These are phyloP conservation scores for Lasioglossum villosulum DNA, from an alignment of 2,888 invertebrate genomes.

Conservation along the genomic window DNA sequence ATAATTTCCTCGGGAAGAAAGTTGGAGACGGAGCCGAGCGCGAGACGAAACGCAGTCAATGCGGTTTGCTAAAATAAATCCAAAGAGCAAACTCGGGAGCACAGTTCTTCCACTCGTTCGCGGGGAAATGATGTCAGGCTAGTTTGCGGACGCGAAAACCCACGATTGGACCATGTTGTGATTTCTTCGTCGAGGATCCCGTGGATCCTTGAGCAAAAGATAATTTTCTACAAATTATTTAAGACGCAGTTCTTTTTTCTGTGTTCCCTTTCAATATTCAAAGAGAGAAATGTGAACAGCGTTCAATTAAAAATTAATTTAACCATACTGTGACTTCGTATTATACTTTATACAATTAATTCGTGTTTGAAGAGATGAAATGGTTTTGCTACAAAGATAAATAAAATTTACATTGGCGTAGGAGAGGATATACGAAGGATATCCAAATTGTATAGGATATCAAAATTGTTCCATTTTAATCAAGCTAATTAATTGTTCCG, in stretches of 20 bases:
- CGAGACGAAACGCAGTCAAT: not conserved
- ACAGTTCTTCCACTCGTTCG: not conserved
- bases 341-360: not conserved
- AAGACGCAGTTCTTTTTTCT: not conserved
- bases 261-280: not conserved
- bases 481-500: too few relatives aligned
- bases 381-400: too few relatives aligned
- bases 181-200: not conserved
- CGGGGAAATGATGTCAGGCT: not conserved
- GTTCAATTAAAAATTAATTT: not conserved
- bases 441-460: too few relatives aligned
- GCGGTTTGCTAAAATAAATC: constrained; percentile 36
- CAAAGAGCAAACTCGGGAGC: too few relatives aligned
- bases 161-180: not conserved
- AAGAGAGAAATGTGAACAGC: not conserved
- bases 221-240: not conserved
- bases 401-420: too few relatives aligned
- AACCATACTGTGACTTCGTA: too few relatives aligned
- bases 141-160: not conserved
- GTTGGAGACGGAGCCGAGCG: not conserved
- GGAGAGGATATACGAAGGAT: too few relatives aligned
- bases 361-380: too few relatives aligned
- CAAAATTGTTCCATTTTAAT: too few relatives aligned
- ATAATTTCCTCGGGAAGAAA: constrained; percentile 28
- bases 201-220: not conserved